Conservation (phyloP, 2,797 vertebrate genomes). For the Pogonophryne albipinna region DNA sequence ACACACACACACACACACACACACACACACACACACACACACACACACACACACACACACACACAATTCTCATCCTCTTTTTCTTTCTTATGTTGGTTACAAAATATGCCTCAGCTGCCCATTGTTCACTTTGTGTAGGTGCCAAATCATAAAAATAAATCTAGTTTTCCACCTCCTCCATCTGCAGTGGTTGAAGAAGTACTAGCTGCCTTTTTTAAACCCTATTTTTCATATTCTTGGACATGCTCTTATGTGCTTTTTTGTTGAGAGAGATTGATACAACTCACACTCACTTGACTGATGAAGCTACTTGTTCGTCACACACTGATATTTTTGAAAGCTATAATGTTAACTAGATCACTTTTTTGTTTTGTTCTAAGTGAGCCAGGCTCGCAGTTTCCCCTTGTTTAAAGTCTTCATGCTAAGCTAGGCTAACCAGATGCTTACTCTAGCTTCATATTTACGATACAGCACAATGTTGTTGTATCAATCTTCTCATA, state of each 20-base stretch:
- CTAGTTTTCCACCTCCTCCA: not conserved
- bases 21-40: constrained; percentile 15
- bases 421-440: constrained; percentile 14
- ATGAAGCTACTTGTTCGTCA: not conserved
- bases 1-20: constrained; percentile 12
- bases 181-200: not conserved
- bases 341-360: not conserved
- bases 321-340: not conserved
- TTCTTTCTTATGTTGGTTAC: not conserved
- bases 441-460: not conserved
- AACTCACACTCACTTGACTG: not conserved
- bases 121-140: constrained; percentile 34
- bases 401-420: not conserved
- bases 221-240: not conserved
- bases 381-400: not conserved
- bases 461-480: not conserved
- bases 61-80: constrained; percentile 16
- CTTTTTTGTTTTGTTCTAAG: not conserved
- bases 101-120: constrained; percentile 29
- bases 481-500: not conserved
- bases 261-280: not conserved
- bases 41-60: constrained; percentile 2
- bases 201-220: not conserved
- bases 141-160: constrained; percentile 4
- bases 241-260: not conserved